Conservation (phyloP, 2,888 invertebrate genomes). For the Mythimna albipuncta region DNA sequence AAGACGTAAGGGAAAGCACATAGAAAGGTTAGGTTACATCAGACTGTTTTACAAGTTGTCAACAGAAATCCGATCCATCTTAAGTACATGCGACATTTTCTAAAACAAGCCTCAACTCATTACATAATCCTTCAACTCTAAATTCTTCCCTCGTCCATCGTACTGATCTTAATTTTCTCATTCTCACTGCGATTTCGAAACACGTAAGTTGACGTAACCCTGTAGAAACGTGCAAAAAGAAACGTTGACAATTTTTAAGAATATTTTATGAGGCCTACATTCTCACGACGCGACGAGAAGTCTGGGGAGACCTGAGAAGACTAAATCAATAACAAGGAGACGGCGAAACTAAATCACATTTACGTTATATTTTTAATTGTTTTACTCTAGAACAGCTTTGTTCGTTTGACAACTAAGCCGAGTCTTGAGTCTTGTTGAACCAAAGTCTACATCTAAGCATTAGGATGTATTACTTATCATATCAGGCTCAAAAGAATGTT, state of each 20-base stretch:
- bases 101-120: conserved; percentile 21
- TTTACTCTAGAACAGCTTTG: background rate
- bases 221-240: conserved; percentile 20
- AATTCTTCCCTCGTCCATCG: conserved; percentile 42
- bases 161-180: conserved; percentile 50
- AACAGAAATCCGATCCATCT: conserved; percentile 23
- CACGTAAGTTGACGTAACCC: conserved; percentile 51
- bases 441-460: background rate
- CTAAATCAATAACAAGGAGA: background rate
- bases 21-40: conserved; percentile 23
- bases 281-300: conserved; percentile 3
- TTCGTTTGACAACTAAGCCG: background rate
- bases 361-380: too few species aligned
- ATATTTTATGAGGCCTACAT: background rate
- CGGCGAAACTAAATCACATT: background rate
- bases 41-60: conserved; percentile 14
- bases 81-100: conserved; percentile 18
- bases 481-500: background rate
- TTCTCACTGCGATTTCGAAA: conserved; percentile 52
- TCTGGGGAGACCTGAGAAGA: background rate
- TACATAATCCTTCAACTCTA: conserved; percentile 42
- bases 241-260: conserved; percentile 16
- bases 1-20: conserved; percentile 2
- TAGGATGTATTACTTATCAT: background rate
- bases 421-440: too few species aligned